Percentiles rank a stretch among this genome's conserved stretches.
phyloP scores from a whole-genome alignment of 1,140 invertebrate species.

The Pectinophora gossypiella region DNA sequence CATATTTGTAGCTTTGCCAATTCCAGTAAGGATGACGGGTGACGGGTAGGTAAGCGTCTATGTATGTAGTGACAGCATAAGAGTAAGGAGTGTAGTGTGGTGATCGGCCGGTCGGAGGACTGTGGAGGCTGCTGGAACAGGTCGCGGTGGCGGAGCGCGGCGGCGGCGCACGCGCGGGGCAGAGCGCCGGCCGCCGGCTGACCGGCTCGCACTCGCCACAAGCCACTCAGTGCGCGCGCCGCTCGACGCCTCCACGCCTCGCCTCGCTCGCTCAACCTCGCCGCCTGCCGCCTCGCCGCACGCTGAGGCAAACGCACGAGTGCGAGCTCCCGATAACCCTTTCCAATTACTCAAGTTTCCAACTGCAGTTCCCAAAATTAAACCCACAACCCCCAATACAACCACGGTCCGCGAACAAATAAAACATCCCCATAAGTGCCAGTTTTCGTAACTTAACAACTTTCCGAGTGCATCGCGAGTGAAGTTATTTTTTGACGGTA shows the following conservation, averaged over 20 bases:
- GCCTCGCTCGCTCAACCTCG: slow-evolving; percentile 49
- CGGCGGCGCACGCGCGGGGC: slow-evolving; percentile 61
- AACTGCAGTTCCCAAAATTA: no score
- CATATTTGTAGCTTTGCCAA: no score
- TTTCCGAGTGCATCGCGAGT: slow-evolving; percentile 39
- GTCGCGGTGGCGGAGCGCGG: slow-evolving; percentile 31
- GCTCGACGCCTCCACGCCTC: slow-evolving; percentile 53
- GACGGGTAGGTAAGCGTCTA: no score
- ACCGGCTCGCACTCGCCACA: slow-evolving; percentile 22
- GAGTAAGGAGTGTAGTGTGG: no score
- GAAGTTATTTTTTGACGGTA: slow-evolving; percentile 53
- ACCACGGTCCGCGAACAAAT: no score
- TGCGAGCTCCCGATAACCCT: slow-evolving; percentile 1
- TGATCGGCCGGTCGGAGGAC: slow-evolving; percentile 3
- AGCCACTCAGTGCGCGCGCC: slow-evolving; percentile 61
- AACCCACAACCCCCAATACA: no score
- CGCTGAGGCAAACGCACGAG: slow-evolving; percentile 5
- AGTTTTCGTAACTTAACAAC: slow-evolving; percentile 1
- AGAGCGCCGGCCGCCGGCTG: slow-evolving; percentile 32
- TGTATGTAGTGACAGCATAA: no score
- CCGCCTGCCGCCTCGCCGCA: slow-evolving; percentile 26
- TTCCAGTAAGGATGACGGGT: no score
- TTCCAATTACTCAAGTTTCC: no score
- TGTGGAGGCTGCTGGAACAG: slow-evolving; percentile 49
- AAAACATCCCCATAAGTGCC: neutral